phyloP scores from a whole-genome alignment of 2,113 vertebrate species.

The Pantherophis guttatus region DNA sequence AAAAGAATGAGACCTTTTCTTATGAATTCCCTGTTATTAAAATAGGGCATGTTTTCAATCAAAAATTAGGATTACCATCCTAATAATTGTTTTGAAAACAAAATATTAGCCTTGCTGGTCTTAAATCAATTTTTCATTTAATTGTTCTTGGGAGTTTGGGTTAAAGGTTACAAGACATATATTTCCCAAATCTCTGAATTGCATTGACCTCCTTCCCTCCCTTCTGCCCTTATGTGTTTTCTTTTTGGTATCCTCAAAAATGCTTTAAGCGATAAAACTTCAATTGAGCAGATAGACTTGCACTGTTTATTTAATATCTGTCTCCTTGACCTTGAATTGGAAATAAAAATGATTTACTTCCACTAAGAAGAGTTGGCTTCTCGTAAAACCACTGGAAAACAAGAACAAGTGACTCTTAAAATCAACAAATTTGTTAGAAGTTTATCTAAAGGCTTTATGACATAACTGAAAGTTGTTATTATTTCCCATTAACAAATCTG shows the following conservation, averaged over 20 bases:
- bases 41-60: not conserved
- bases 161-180: not conserved
- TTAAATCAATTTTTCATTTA: not conserved
- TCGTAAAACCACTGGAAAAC: not conserved
- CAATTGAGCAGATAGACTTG: not conserved
- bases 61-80: not conserved
- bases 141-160: not conserved
- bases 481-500: not conserved
- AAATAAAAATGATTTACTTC: not conserved
- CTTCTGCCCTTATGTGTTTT: not conserved
- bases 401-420: not conserved
- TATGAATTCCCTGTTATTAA: not conserved
- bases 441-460: not conserved
- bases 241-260: not conserved
- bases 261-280: not conserved
- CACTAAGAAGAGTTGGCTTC: not conserved
- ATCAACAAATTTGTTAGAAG: conserved; percentile 1
- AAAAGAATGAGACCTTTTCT: not conserved
- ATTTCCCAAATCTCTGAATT: not conserved
- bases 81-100: not conserved
- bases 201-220: not conserved
- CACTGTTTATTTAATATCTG: not conserved
- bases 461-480: not conserved
- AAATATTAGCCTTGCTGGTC: not conserved
- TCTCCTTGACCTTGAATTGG: conserved; percentile 11